Evolutionary conservation across 1,140 invertebrate species (phyloP).

Genomic region (Plectrocnemia conspersa): DNA sequence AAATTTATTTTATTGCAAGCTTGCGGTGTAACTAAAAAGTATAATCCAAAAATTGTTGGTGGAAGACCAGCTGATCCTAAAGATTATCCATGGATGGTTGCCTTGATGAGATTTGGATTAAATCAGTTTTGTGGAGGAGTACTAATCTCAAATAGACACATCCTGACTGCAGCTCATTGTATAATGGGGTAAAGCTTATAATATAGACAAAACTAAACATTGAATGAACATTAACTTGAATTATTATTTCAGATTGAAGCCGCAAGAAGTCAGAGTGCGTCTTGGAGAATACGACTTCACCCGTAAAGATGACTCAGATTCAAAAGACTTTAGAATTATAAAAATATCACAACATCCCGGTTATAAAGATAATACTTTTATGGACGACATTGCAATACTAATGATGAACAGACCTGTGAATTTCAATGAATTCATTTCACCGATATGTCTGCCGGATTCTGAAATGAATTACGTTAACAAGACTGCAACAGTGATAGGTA

Average conservation of each 20-base stretch:
- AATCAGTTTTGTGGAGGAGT: constrained; percentile 71
- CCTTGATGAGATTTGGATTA: constrained; percentile 52
- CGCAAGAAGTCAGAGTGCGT: constrained; percentile 62
- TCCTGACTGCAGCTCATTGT: constrained; percentile 80
- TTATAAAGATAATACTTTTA: constrained; percentile 61
- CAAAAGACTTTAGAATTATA: constrained; percentile 60
- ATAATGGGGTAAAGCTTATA: constrained; percentile 39
- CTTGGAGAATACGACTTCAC: constrained; percentile 78
- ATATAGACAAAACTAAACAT: constrained; percentile 3
- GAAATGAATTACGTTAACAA: constrained; percentile 58
- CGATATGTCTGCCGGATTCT: constrained; percentile 72
- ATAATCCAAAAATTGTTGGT: constrained; percentile 54
- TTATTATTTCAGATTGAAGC: constrained; percentile 50
- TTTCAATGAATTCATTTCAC: constrained; percentile 77
- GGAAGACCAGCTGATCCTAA: constrained; percentile 60
- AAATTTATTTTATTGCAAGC: constrained; percentile 50
- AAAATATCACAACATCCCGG: constrained; percentile 61
- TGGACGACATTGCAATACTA: constrained; percentile 78
- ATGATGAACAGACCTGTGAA: constrained; percentile 62
- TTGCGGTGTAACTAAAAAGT: constrained; percentile 62
- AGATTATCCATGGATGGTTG: constrained; percentile 82
- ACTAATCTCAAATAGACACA: constrained; percentile 71
- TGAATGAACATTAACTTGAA: not conserved
- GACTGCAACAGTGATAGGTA: constrained; percentile 66
- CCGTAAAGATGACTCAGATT: constrained; percentile 57